Base-by-base conservation (phyloP, 2,888 invertebrate species). In the Hypomecis atomaria region DNA sequence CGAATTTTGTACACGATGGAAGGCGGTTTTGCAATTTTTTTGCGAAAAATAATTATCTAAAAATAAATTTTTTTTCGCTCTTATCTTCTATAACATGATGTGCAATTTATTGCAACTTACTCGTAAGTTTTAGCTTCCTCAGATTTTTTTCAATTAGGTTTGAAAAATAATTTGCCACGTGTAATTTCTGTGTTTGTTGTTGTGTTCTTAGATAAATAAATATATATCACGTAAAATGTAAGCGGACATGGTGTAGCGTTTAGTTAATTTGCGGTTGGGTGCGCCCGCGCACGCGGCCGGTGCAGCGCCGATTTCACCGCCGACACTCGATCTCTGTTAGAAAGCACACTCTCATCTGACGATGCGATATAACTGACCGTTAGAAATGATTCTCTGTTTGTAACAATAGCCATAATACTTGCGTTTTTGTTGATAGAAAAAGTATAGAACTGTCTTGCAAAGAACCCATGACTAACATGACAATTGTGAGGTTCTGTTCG, bases 261-360 rank as follows among this genome's bases (percentile, higher is more conserved):
- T 43, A 54, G 40, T 5, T 45, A 13, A 57, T 53, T 37, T 45
- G 42, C 43, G 50, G 63, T 45, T 50, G 66, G 49, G 58, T 61
- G 59, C 64, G 59, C 57, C 62, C 40, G 45, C 36, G 59, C 49
- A 23, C 45, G 47, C 40, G 52, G 48, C 59, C 59, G 57, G 57
- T 61, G 54, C 59, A 50, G 59, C 69, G 70, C 67, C 78, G 88
- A 89, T 90, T 90, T 90, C 90, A 86, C 90, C 78, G 83, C 79
- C 86, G 84, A 84, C 85, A 83, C 82, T 84, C 80, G 84, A 86
- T 84, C 83, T 84, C 82, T 78, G 85, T 88, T 90, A 85, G 85
- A 86, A 84, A 83, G 84, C 82, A 83, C 82, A 85, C 86, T 89
- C 83, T 83, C 86, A 81, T 86, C 86, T 84, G 81, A 86, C 82